phyloP scores from a whole-genome alignment of 1,140 invertebrate species.

The Dryas iulia region DNA sequence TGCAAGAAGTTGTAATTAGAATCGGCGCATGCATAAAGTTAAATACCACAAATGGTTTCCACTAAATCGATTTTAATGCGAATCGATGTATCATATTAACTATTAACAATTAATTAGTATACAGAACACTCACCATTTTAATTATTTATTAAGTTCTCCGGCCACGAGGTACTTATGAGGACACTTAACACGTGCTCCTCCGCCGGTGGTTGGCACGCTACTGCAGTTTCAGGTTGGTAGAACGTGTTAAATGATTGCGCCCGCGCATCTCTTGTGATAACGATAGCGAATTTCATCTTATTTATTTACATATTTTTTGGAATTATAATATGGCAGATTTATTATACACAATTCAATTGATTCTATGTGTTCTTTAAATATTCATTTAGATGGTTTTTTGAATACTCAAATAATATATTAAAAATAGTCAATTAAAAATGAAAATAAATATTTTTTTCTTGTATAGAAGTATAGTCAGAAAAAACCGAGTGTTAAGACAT shows the following conservation, averaged over 20 bases:
- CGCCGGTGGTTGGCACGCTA: slow-evolving; percentile 36
- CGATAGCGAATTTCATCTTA: slow-evolving; percentile 20
- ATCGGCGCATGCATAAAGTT: neutral
- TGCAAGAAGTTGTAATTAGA: slow-evolving; percentile 18
- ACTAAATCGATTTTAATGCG: neutral
- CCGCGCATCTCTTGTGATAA: slow-evolving; percentile 54
- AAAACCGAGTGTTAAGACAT: no score
- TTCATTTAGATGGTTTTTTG: no score
- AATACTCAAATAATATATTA: no score
- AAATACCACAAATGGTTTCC: slow-evolving; percentile 1
- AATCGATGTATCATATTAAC: neutral
- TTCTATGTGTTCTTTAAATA: no score
- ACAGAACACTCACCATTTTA: slow-evolving; percentile 52
- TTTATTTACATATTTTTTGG: no score
- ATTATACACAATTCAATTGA: no score
- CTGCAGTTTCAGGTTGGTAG: slow-evolving; percentile 42
- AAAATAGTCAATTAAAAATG: no score
- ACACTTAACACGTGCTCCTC: slow-evolving; percentile 36
- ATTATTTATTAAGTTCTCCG: slow-evolving; percentile 34
- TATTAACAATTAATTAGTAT: neutral
- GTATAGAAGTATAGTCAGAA: no score
- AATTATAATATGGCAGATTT: no score
- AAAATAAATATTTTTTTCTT: no score
- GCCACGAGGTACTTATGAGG: slow-evolving; percentile 37
- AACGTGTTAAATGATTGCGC: slow-evolving; percentile 41